Conservation (phyloP, 2,113 vertebrate genomes). For the Gavia stellata region DNA sequence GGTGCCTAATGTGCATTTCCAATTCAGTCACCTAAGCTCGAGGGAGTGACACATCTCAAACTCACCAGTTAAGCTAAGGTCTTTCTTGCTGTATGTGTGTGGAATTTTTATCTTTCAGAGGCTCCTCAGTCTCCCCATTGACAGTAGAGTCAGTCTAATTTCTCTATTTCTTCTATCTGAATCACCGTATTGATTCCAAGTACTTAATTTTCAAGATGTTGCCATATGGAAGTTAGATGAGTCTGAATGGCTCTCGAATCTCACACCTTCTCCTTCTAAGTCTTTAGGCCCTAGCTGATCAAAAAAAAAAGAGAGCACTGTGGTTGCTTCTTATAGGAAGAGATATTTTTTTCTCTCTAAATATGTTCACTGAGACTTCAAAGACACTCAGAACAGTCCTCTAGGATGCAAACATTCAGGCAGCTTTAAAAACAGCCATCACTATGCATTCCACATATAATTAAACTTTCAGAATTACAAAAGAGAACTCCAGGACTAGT, state of each 20-base stretch:
- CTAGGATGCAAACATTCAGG: neutral
- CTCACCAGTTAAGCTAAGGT: neutral
- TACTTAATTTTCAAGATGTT: neutral
- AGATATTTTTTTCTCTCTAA: neutral
- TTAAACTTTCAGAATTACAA: neutral
- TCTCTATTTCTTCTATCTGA: neutral
- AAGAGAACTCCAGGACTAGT: neutral
- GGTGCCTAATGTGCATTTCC: neutral
- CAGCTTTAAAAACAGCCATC: neutral
- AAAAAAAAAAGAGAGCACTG: neutral
- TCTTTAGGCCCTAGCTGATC: neutral
- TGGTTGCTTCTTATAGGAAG: neutral
- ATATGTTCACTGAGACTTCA: neutral
- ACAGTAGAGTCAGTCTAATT: neutral
- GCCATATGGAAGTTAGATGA: neutral
- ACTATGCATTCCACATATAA: neutral
- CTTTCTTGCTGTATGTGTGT: neutral
- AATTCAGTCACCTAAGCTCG: neutral
- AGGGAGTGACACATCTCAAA: neutral
- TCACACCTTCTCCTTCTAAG: neutral
- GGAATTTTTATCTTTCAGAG: neutral
- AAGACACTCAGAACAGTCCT: neutral
- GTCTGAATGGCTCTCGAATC: neutral
- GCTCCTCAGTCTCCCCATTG: neutral
- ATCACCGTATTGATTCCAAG: neutral